Conservation (phyloP, 2,888 invertebrate genomes). For the Ophion slaviceki region DNA sequence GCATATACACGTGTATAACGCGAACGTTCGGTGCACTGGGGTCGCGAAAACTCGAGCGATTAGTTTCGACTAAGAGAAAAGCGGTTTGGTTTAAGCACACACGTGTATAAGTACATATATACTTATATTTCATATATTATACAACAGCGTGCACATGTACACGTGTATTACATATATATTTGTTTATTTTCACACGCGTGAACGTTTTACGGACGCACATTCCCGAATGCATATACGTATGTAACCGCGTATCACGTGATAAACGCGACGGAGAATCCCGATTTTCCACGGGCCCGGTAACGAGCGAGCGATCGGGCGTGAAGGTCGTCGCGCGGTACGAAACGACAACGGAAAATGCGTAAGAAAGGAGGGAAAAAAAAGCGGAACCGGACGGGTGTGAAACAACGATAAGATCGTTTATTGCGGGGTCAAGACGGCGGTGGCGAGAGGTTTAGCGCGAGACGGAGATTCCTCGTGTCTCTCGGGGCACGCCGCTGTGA, state of each 20-base stretch:
- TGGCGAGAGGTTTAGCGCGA: slow-evolving; percentile 35
- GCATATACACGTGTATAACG: too few species aligned
- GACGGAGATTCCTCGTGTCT: slow-evolving; percentile 65
- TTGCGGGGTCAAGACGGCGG: neutral
- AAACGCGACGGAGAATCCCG: neutral
- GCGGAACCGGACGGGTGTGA: neutral
- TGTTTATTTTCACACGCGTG: neutral
- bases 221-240: neutral
- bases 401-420: neutral
- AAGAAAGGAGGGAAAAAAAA: slow-evolving; percentile 1
- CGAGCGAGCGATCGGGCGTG: neutral
- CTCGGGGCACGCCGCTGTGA: slow-evolving; percentile 69
- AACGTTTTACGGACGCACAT: neutral
- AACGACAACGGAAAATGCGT: neutral
- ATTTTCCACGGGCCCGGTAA: neutral
- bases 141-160: neutral
- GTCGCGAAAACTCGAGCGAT: too few species aligned
- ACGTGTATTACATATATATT: neutral
- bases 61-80: neutral
- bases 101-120: neutral
- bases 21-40: too few species aligned
- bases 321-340: neutral
- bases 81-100: neutral
- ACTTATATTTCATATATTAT: neutral
- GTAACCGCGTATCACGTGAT: neutral